A percentile compares a stretch with the other conserved stretches of the same genome.
These are phyloP conservation scores for Subacronicta megacephala DNA, from an alignment of 2,888 invertebrate genomes.

Conservation along the genomic window DNA sequence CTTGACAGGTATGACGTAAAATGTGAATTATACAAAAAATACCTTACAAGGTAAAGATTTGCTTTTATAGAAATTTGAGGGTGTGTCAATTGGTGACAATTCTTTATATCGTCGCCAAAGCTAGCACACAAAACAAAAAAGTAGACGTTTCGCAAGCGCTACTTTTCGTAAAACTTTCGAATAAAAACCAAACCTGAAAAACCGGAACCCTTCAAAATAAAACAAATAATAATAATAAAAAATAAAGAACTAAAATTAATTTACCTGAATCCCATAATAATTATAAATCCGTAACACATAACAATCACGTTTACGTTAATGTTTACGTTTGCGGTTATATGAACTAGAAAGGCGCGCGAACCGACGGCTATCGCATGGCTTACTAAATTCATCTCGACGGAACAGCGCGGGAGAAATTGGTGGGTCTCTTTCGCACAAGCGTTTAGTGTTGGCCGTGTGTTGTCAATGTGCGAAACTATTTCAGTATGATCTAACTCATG, in stretches of 20 bases:
- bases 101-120: neutral
- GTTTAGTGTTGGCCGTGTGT: conserved; percentile 58
- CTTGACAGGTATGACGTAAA: neutral
- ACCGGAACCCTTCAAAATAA: conserved; percentile 5
- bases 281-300: conserved; percentile 60
- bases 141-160: conserved; percentile 8
- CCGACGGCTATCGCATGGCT: conserved; percentile 69
- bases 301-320: conserved; percentile 57
- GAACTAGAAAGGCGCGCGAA: conserved; percentile 64
- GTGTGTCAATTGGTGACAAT: neutral
- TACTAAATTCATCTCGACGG: conserved; percentile 77
- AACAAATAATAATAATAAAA: conserved; percentile 4
- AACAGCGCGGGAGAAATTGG: conserved; percentile 65
- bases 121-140: conserved; percentile 1
- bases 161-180: conserved; percentile 37
- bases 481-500: too few relatives aligned
- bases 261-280: conserved; percentile 60
- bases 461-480: conserved; percentile 45
- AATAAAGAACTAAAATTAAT: conserved; percentile 12
- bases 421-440: conserved; percentile 75
- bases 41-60: too few relatives aligned
- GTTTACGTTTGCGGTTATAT: conserved; percentile 71
- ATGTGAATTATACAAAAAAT: too few relatives aligned
- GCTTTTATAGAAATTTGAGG: neutral
- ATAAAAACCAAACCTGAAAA: conserved; percentile 20